Percentiles rank a stretch among this genome's conserved stretches.
Evolutionary conservation across 2,113 vertebrate genomes (phyloP).

Genomic region (Cyanoramphus novaezelandiae): DNA sequence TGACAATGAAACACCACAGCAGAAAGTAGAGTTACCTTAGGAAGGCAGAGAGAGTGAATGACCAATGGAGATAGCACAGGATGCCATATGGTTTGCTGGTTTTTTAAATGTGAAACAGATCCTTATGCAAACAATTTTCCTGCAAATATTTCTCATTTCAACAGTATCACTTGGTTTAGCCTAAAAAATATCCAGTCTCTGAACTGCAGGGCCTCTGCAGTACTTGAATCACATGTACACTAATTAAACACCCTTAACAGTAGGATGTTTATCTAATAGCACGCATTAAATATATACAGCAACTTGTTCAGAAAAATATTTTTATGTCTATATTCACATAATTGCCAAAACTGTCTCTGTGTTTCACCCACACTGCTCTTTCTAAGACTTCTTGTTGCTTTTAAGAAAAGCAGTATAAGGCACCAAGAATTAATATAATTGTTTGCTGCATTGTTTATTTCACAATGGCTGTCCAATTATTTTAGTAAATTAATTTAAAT

Average conservation of each 20-base stretch:
- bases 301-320: neutral
- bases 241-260: neutral
- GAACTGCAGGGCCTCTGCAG: neutral
- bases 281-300: neutral
- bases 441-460: conserved; percentile 16
- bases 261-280: neutral
- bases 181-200: neutral
- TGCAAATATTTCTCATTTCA: neutral
- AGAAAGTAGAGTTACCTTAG: neutral
- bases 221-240: neutral
- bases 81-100: neutral
- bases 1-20: neutral
- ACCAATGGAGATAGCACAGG: neutral
- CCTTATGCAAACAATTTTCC: neutral
- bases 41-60: neutral
- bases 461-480: conserved; percentile 9
- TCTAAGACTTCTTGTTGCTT: neutral
- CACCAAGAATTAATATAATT: neutral
- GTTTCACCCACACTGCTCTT: neutral
- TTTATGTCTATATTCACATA: neutral
- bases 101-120: neutral
- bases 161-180: neutral
- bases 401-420: neutral
- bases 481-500: conserved; percentile 53
- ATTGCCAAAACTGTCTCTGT: neutral